phyloP scores from a whole-genome alignment of 92 coral and sea anemone genomes.

The Ricordea florida region DNA sequence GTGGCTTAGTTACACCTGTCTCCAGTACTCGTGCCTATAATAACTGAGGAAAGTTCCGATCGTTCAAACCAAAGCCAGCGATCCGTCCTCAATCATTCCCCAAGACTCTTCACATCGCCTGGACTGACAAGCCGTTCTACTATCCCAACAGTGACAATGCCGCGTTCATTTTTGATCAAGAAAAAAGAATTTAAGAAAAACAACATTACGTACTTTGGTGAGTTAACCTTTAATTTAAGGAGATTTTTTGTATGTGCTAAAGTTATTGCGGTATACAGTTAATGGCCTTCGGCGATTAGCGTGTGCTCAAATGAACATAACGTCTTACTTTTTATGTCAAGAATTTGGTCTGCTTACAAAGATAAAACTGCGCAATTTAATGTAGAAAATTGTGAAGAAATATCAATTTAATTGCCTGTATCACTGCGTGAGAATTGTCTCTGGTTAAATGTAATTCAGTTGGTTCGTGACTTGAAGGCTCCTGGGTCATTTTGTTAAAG shows the following conservation, averaged over 20 bases:
- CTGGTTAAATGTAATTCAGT: not conserved
- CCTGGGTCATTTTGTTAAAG: not conserved
- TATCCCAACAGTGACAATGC: no score
- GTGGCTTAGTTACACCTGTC: constrained; percentile 52
- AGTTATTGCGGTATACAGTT: not conserved
- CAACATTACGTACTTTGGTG: constrained; percentile 82
- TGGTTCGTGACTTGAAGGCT: not conserved
- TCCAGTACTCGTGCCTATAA: constrained; percentile 1
- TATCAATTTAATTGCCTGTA: constrained; percentile 13
- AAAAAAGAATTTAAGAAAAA: constrained; percentile 95
- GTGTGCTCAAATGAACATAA: no score
- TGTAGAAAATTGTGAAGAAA: not conserved
- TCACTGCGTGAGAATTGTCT: constrained; percentile 5
- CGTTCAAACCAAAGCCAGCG: constrained; percentile 22
- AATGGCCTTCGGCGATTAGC: no score
- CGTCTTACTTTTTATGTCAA: no score
- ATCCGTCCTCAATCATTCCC: constrained; percentile 26
- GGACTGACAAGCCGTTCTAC: no score
- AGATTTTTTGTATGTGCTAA: not conserved
- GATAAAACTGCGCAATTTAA: no score
- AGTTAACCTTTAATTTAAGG: constrained; percentile 25
- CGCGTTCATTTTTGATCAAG: constrained; percentile 96
- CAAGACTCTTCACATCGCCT: constrained; percentile 3
- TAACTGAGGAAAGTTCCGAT: constrained; percentile 14
- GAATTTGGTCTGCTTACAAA: no score